Evolutionary conservation across 2,113 vertebrate species (phyloP), one percentile per base, ranked within the genome.

Genomic region (Nothobranchius furzeri): DNA sequence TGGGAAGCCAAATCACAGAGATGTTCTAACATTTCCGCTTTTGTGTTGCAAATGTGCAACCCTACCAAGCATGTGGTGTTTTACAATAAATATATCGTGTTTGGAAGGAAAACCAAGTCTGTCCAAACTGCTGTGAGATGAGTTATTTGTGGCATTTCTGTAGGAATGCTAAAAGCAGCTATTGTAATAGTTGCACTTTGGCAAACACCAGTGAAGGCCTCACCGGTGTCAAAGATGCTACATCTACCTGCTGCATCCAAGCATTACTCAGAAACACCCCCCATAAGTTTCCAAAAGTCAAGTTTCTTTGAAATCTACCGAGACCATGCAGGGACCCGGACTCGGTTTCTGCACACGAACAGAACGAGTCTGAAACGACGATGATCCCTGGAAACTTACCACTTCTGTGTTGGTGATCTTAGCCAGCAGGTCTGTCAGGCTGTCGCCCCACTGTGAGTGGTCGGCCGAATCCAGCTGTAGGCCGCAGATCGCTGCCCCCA

Each of bases 361-460:
- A 43, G 7, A 43, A 24, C n/a, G 17, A 11, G 40, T 25, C 24
- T 51, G 15, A 24, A 42, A 15, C 2, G 35, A 57, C 9, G 30
- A 53, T 14, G 6, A 40, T 11, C 6, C 50, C 37, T 30, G 57
- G 12, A 55, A 77, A 95, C 97, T 94, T 89, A 99, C 97, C 96
- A 98, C 95, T 86, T 99, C 97, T 75, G 94, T 97, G 91, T 96
- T 95, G 84, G 96, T 98, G 90, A 98, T 96, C 91, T 95, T 98
- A 89, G 96, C 96, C 92, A 99, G 90, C 77, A 96, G 93, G 70
- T 97, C 95, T 0, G 94, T 96, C 87, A 98, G 92, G 70, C 93
- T 93, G 61, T 95, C 93, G 0, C 93, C 92, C 49, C 92, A 94
- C 87, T 94, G 91, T 0, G 90, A 89, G 69, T 90, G 94, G 85